Percentiles rank a stretch among this genome's conserved stretches.
phyloP scores from a whole-genome alignment of 30 jellyfish, hydroid and myxozoan genomes.

The Rhopilema esculentum region DNA sequence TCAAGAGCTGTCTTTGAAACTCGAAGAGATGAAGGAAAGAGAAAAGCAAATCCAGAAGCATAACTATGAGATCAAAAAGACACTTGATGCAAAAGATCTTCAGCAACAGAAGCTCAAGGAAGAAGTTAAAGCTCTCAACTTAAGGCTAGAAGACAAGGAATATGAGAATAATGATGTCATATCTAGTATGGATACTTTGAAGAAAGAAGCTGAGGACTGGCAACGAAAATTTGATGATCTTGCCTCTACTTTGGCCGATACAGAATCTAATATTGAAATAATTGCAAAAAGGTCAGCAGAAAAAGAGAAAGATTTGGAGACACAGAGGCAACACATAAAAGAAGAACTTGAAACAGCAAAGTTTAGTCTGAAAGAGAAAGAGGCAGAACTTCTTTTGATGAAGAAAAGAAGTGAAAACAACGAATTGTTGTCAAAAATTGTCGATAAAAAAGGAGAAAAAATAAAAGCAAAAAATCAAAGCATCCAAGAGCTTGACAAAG shows the following conservation, averaged over 20 bases:
- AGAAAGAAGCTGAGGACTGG: slow-evolving; percentile 6
- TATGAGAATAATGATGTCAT: neutral
- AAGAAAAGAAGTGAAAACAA: neutral
- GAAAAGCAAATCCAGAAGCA: slow-evolving; percentile 3
- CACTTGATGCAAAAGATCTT: slow-evolving; percentile 5
- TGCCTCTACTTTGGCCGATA: slow-evolving; percentile 12
- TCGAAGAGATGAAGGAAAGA: slow-evolving; percentile 17
- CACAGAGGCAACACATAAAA: neutral
- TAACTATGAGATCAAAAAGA: slow-evolving; percentile 29
- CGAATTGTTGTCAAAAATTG: neutral
- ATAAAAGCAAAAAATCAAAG: neutral
- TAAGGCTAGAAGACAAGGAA: neutral
- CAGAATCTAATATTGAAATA: slow-evolving; percentile 1
- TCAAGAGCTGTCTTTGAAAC: neutral
- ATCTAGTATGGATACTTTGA: neutral
- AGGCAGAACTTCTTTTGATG: neutral
- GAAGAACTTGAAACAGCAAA: neutral
- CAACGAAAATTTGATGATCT: slow-evolving; percentile 6
- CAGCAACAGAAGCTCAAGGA: neutral
- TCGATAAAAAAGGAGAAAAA: neutral
- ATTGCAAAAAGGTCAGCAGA: neutral
- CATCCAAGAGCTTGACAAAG: neutral
- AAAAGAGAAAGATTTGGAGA: neutral
- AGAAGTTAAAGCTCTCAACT: neutral
- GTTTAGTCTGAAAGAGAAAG: neutral